Evolutionary conservation across 2,888 invertebrate species (phyloP).

Genomic region (Patella pellucida): DNA sequence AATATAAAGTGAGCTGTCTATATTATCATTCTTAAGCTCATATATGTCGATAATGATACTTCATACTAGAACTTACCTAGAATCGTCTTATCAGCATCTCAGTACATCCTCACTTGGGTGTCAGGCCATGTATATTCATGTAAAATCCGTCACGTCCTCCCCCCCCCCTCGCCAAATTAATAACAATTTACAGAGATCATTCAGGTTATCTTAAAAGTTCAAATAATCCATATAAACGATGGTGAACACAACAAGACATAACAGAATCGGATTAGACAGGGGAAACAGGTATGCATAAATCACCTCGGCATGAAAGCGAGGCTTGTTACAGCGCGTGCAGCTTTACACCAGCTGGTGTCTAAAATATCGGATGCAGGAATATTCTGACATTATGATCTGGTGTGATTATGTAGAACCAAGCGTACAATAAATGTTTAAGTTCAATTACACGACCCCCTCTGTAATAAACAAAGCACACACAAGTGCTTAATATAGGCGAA

Average conservation of each 20-base stretch:
- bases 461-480: too few relatives aligned
- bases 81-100: too few relatives aligned
- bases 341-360: constrained; percentile 16
- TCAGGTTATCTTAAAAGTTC: constrained; percentile 3
- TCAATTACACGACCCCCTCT: too few relatives aligned
- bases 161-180: constrained; percentile 4
- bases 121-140: constrained; percentile 10
- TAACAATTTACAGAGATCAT: not conserved
- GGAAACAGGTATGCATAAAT: constrained; percentile 49
- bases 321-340: constrained; percentile 41
- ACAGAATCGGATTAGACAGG: constrained; percentile 5
- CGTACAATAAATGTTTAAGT: too few relatives aligned
- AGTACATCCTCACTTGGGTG: too few relatives aligned
- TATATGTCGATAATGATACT: too few relatives aligned
- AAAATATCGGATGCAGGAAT: constrained; percentile 3
- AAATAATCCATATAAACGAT: constrained; percentile 8
- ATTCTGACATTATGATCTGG: not conserved
- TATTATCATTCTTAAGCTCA: too few relatives aligned
- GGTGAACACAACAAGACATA: constrained; percentile 2
- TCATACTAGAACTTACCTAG: too few relatives aligned
- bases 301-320: constrained; percentile 54
- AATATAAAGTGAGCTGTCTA: too few relatives aligned
- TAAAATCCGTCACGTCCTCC: constrained; percentile 12
- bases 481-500: too few relatives aligned
- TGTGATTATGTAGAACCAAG: too few relatives aligned